Evolutionary conservation across 2,113 vertebrate genomes (phyloP).

Genomic region (Salvelinus sp.): DNA sequence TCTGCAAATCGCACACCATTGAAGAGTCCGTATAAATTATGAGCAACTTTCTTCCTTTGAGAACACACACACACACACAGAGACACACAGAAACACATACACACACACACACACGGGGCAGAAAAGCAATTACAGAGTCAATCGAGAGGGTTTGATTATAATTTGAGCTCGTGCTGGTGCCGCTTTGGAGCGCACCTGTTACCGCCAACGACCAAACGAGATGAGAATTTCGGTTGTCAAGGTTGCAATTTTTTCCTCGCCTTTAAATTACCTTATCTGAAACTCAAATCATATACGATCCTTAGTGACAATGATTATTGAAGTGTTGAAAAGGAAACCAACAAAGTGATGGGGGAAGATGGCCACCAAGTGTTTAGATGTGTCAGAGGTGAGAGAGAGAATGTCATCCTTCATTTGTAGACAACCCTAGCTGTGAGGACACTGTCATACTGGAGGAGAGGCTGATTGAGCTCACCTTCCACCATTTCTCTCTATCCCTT

Average conservation of each 20-base stretch:
- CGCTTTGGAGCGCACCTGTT: conserved; percentile 60
- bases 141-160: conserved; percentile 68
- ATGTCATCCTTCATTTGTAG: too few species aligned
- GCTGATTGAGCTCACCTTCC: too few species aligned
- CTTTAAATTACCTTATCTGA: too few species aligned
- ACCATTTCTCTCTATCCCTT: too few species aligned
- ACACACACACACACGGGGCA: conserved; percentile 13
- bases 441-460: too few species aligned
- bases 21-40: background rate
- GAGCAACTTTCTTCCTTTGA: background rate
- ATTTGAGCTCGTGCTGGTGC: conserved; percentile 54
- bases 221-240: conserved; percentile 45
- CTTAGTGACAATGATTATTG: too few species aligned
- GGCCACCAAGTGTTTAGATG: too few species aligned
- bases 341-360: too few species aligned
- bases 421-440: too few species aligned
- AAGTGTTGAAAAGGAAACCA: too few species aligned
- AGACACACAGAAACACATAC: conserved; percentile 5
- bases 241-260: background rate
- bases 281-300: conserved; percentile 9
- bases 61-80: conserved; percentile 3
- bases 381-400: too few species aligned
- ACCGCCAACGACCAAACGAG: conserved; percentile 53
- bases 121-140: conserved; percentile 61
- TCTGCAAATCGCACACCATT: background rate